phyloP scores from a whole-genome alignment of 2,888 invertebrate species.

The Glyphotaelius pellucidus region DNA sequence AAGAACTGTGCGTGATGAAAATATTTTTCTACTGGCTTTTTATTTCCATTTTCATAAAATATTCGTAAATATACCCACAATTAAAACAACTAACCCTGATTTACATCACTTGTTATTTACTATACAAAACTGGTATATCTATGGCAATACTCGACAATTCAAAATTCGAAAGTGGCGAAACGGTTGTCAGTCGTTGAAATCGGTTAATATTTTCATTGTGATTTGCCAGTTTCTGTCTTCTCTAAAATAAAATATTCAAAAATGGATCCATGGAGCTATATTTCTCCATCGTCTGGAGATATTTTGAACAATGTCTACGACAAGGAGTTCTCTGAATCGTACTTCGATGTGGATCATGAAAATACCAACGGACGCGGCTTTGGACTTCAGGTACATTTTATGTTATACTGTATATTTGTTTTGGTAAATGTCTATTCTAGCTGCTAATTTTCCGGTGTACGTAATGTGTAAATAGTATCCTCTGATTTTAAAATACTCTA shows the following conservation, averaged over 20 bases:
- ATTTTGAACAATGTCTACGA: constrained; percentile 48
- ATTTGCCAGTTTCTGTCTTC: neutral
- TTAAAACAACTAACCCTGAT: neutral
- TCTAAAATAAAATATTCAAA: neutral
- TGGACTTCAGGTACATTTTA: constrained; percentile 11
- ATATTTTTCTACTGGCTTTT: too few species aligned
- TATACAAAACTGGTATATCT: neutral
- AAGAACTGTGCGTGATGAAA: too few species aligned
- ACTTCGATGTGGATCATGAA: constrained; percentile 58
- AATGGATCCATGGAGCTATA: constrained; percentile 60
- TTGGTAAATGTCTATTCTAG: neutral
- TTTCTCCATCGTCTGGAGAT: constrained; percentile 57
- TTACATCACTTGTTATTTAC: neutral
- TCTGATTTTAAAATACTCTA: neutral
- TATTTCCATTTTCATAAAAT: neutral
- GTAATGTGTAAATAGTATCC: neutral
- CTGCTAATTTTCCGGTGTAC: neutral
- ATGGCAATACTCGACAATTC: constrained; percentile 39
- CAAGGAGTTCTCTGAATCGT: constrained; percentile 53
- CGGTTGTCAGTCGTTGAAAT: constrained; percentile 49
- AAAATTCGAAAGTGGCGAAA: constrained; percentile 44
- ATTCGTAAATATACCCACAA: neutral
- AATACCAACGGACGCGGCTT: constrained; percentile 22
- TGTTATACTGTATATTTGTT: constrained; percentile 13
- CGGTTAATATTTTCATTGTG: constrained; percentile 27